A percentile compares a stretch with the other conserved stretches of the same genome.
These are phyloP conservation scores for Thamnophis sirtalis DNA, from an alignment of 2,113 vertebrate species.

Conservation along the genomic window DNA sequence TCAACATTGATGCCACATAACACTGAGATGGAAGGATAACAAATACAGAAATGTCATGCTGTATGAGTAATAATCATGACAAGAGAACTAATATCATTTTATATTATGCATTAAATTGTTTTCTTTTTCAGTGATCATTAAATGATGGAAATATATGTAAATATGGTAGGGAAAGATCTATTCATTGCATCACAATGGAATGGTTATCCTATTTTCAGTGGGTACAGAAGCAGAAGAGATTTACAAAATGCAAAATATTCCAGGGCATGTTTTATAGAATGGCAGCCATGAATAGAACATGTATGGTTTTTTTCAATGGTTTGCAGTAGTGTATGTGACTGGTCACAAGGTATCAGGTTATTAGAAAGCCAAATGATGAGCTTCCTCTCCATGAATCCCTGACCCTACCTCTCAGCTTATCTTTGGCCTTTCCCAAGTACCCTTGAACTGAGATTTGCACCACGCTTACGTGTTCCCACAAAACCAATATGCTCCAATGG, in stretches of 20 bases:
- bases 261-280: background rate
- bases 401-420: background rate
- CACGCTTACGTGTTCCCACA: background rate
- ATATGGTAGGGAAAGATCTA: constrained; percentile 61
- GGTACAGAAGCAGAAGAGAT: constrained; percentile 22
- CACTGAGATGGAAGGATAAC: constrained; percentile 19
- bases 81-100: constrained; percentile 65
- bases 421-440: background rate
- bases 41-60: constrained; percentile 42
- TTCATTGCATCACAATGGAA: constrained; percentile 55
- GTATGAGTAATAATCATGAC: constrained; percentile 61
- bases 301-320: background rate
- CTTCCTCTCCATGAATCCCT: background rate
- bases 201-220: constrained; percentile 56
- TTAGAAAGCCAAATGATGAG: background rate
- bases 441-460: background rate
- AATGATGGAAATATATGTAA: constrained; percentile 67
- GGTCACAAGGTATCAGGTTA: background rate
- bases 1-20: constrained; percentile 56
- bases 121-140: constrained; percentile 52
- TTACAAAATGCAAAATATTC: constrained; percentile 25
- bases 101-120: constrained; percentile 64
- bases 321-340: background rate
- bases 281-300: background rate
- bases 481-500: too few species aligned